Conservation (phyloP, 2,113 vertebrate genomes). For the Brachypodius melanocephalos region DNA sequence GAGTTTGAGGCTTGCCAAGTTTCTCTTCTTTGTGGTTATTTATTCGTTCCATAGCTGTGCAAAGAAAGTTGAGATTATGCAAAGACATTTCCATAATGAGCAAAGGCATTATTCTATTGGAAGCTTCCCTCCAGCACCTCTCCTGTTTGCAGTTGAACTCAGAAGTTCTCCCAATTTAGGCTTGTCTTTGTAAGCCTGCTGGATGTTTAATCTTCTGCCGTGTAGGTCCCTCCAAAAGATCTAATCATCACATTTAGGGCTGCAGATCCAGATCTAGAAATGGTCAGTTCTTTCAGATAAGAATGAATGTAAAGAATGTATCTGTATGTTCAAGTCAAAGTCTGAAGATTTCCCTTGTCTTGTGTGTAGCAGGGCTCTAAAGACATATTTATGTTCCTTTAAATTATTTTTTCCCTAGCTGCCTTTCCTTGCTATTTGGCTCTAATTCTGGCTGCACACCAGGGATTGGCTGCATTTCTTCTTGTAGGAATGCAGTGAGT, state of each 20-base stretch:
- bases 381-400: background rate
- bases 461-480: background rate
- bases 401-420: background rate
- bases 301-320: background rate
- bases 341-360: background rate
- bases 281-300: background rate
- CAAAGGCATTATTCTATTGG: constrained; percentile 32
- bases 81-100: constrained; percentile 53
- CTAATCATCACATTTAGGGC: background rate
- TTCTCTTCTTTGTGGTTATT: constrained; percentile 52
- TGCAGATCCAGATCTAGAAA: background rate
- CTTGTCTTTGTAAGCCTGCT: background rate
- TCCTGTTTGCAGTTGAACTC: constrained; percentile 14
- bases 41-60: constrained; percentile 15
- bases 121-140: constrained; percentile 29
- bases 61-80: constrained; percentile 54
- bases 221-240: background rate
- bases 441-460: background rate
- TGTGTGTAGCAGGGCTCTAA: background rate
- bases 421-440: background rate
- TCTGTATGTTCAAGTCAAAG: background rate
- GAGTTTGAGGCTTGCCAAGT: constrained; percentile 40
- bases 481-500: background rate
- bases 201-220: background rate
- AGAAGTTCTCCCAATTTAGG: background rate